Evolutionary conservation across 2,797 vertebrate species (phyloP).

Genomic region (Propithecus deckenii): DNA sequence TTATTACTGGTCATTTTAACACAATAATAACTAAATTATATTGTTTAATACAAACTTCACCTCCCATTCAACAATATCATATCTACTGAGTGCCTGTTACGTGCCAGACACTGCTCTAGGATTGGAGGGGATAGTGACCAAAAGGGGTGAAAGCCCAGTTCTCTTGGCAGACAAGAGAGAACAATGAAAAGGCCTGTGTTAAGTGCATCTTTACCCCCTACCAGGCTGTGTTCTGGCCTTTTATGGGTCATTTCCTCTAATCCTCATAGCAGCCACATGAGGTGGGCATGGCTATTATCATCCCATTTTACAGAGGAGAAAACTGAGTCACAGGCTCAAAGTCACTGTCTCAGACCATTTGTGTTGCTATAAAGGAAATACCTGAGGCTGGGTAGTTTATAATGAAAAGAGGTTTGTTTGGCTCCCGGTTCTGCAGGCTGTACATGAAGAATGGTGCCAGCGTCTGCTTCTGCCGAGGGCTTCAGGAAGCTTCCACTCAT

Average conservation of each 20-base stretch:
- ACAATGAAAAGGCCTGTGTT: rapidly evolving
- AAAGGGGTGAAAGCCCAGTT: background rate
- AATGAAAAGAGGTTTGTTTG: background rate
- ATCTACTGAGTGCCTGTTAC: background rate
- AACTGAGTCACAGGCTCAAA: background rate
- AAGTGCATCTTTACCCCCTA: no score
- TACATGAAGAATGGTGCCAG: background rate
- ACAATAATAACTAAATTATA: background rate
- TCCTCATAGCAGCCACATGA: background rate
- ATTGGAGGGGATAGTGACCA: background rate
- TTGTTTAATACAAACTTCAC: background rate
- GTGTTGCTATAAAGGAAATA: background rate
- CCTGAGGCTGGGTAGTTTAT: background rate
- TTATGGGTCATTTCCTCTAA: background rate
- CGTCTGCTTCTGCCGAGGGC: background rate
- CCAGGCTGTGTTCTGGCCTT: background rate
- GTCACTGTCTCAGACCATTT: background rate
- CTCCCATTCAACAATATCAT: background rate
- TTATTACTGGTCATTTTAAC: background rate
- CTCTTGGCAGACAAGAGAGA: no score
- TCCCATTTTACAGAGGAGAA: background rate
- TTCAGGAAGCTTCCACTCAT: background rate
- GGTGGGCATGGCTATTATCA: background rate
- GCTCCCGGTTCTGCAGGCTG: background rate
- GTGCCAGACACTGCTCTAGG: background rate